Conservation (phyloP, 2,797 vertebrate genomes). For the Anas flavirostris region DNA sequence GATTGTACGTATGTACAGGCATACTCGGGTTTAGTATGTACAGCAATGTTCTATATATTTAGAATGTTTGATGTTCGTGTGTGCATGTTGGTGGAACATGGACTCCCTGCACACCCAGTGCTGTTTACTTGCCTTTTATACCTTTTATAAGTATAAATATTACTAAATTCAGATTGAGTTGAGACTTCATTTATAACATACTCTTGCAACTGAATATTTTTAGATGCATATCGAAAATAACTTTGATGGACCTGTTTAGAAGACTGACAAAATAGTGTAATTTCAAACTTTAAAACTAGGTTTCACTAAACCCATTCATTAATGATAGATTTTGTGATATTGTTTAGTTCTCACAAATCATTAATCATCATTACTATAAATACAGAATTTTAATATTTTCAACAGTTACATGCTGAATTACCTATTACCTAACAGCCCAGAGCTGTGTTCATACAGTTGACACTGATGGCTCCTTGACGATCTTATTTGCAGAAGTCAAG, state of each 20-base stretch:
- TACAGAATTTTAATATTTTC: neutral
- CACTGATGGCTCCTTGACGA: too few species aligned
- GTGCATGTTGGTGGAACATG: too few species aligned
- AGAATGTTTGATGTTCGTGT: too few species aligned
- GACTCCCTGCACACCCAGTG: too few species aligned
- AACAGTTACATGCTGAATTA: neutral
- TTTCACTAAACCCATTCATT: neutral
- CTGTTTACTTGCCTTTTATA: too few species aligned
- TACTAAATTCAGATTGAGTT: too few species aligned
- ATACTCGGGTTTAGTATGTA: too few species aligned
- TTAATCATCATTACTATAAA: neutral
- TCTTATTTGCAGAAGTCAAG: neutral
- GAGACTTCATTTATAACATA: too few species aligned
- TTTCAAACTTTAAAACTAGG: neutral
- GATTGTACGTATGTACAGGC: too few species aligned
- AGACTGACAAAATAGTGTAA: neutral
- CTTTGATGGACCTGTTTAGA: neutral
- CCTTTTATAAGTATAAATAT: too few species aligned
- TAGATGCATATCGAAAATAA: neutral
- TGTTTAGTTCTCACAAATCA: neutral
- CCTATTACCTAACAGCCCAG: neutral
- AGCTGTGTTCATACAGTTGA: neutral
- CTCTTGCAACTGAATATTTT: neutral
- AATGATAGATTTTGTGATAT: neutral
- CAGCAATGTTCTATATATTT: too few species aligned